phyloP scores from a whole-genome alignment of 2,797 vertebrate genomes.

The Onychomys arenicola region DNA sequence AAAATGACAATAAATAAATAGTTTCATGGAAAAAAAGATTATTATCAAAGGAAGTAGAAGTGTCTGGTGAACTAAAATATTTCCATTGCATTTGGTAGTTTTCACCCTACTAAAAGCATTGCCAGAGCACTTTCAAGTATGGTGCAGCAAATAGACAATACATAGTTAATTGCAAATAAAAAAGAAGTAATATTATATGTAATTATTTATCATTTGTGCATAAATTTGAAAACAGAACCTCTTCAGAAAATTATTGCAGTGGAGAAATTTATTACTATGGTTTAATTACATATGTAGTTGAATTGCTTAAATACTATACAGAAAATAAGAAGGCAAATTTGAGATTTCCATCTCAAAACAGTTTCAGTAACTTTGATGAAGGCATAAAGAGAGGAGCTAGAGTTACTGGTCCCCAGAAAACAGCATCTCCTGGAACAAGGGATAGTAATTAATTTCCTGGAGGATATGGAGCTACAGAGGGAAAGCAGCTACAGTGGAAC shows the following conservation, averaged over 20 bases:
- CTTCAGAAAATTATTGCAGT: constrained; percentile 46
- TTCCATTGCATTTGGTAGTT: neutral
- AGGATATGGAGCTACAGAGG: neutral
- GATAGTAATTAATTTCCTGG: neutral
- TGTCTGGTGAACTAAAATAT: constrained; percentile 2
- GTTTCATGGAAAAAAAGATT: constrained; percentile 25
- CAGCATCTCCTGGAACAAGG: neutral
- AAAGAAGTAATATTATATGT: constrained; percentile 35
- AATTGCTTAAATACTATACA: constrained; percentile 18
- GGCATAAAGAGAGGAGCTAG: neutral
- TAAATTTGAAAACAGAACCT: constrained; percentile 14
- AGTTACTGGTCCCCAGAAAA: constrained; percentile 26
- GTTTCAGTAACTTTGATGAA: neutral
- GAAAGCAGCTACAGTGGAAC: constrained; percentile 26
- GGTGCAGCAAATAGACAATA: constrained; percentile 7
- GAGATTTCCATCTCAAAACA: constrained; percentile 9
- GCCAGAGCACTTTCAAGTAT: constrained; percentile 27
- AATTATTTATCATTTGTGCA: constrained; percentile 26
- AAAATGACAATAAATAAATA: constrained; percentile 30
- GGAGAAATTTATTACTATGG: constrained; percentile 17
- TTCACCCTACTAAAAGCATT: neutral
- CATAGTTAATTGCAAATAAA: constrained; percentile 12
- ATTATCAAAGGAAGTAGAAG: neutral
- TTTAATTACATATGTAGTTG: neutral
- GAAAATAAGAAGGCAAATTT: constrained; percentile 7